phyloP scores from a whole-genome alignment of 1,140 invertebrate genomes.

The Leptinotarsa lineolata region DNA sequence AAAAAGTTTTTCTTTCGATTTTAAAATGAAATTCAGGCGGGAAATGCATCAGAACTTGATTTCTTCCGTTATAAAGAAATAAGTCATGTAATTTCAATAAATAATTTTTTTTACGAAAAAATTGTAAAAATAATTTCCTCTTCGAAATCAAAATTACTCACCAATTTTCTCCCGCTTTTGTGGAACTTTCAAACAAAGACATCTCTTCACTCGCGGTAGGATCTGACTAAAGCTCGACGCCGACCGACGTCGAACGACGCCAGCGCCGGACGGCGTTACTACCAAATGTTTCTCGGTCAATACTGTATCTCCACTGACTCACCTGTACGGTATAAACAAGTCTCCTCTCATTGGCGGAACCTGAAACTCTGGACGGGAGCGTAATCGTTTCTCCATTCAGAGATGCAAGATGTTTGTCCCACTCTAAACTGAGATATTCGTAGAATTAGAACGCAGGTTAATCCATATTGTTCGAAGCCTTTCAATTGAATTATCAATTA shows the following conservation, averaged over 20 bases:
- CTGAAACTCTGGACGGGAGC: not conserved
- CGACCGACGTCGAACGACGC: conserved; percentile 47
- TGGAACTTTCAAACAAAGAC: conserved; percentile 51
- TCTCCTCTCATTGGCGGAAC: conserved; percentile 1
- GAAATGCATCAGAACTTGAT: too few species aligned
- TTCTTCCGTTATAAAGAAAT: too few species aligned
- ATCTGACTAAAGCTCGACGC: conserved; percentile 53
- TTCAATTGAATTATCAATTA: too few species aligned
- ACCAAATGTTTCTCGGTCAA: conserved; percentile 54
- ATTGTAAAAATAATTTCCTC: not conserved
- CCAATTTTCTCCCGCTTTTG: conserved; percentile 48
- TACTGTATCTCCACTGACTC: conserved; percentile 38
- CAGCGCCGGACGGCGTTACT: conserved; percentile 53
- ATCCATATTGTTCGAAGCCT: too few species aligned
- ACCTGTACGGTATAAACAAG: conserved; percentile 2
- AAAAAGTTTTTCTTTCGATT: too few species aligned
- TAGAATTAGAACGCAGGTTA: too few species aligned
- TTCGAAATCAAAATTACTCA: conserved; percentile 40
- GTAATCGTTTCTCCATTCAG: not conserved
- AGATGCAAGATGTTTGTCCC: not conserved
- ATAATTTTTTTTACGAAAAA: not conserved
- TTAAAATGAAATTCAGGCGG: too few species aligned
- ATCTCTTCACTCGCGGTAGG: conserved; percentile 51
- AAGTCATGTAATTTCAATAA: too few species aligned
- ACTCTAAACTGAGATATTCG: not conserved